Conservation (phyloP, 2,888 invertebrate genomes). For the Dolichopus griseipennis region DNA sequence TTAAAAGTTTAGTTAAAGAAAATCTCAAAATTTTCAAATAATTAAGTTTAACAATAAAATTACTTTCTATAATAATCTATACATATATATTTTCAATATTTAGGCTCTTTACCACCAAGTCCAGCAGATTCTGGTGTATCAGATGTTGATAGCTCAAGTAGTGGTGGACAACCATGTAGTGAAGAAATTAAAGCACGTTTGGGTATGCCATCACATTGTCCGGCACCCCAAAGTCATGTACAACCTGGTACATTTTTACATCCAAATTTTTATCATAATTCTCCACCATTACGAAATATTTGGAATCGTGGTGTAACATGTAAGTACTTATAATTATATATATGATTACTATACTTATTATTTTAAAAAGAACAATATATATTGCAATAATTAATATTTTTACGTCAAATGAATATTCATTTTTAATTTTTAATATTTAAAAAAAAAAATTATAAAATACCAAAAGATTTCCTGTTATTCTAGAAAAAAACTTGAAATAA, state of each 20-base stretch:
- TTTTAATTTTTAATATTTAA: too few species aligned
- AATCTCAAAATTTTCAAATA: too few species aligned
- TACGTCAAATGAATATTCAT: too few species aligned
- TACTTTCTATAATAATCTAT: too few species aligned
- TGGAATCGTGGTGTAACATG: slow-evolving; percentile 45
- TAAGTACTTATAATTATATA: slow-evolving; percentile 30
- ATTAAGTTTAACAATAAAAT: too few species aligned
- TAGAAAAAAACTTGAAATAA: too few species aligned
- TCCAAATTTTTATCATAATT: slow-evolving; percentile 59
- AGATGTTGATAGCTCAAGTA: slow-evolving; percentile 91
- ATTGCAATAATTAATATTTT: too few species aligned
- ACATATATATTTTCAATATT: slow-evolving; percentile 14
- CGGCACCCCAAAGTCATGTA: slow-evolving; percentile 29
- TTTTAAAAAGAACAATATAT: too few species aligned
- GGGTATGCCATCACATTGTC: slow-evolving; percentile 58
- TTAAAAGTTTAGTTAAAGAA: too few species aligned
- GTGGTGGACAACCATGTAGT: slow-evolving; percentile 55
- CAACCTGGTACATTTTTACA: slow-evolving; percentile 50
- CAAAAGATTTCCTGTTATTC: too few species aligned
- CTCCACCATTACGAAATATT: slow-evolving; percentile 43
- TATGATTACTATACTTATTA: too few species aligned
- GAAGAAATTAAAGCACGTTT: slow-evolving; percentile 83
- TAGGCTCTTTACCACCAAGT: slow-evolving; percentile 91
- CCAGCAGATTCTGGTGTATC: slow-evolving; percentile 96
- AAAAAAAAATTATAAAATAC: too few species aligned